Base-by-base conservation (phyloP, 2,888 invertebrate genomes). In the Sminthurides aquaticus region DNA sequence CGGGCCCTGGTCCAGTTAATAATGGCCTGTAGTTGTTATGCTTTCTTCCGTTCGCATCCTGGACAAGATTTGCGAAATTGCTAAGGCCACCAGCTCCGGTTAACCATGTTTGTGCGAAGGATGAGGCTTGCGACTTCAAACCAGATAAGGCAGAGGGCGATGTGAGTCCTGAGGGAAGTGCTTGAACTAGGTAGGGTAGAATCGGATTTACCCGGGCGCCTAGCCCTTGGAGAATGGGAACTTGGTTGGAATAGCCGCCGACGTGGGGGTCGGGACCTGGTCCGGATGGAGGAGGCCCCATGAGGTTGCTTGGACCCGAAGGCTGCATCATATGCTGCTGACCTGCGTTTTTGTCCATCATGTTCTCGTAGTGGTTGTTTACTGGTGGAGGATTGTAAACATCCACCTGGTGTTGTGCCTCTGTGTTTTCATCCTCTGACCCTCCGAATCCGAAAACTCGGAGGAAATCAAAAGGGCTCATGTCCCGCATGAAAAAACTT, bases 401-500 rank as follows among this genome's bases (percentile, higher is more conserved):
- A 24, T 71, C 72, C 15, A 68, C 60, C 1, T 67, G 57, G n/a
- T 72, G 70, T 22, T 48, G 54, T 58, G 62, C 60, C 24, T 62
- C 65, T 20, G 27, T 34, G 24, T 3, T 8, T 11, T 67, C 58
- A 11, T 70, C 68, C 62, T 63, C 67, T 15, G 70, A 3, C 49
- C 57, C 11, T 60, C 62, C 62, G 65, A 67, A 29, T 55, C 60
- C 52, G 67, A 22, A 67, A 66, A 54, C 5, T 49, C 69, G 69
- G 67, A 74, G 64, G 26, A 74, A 54, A 22, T 74, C 74, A 48
- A 69, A 71, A 0, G 74, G 73, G 54, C 71, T 69, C 15, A 69
- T 64, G 54, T 73, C 73, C 24, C 71, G 71, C 63, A 91, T 82
- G 79, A 92, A 91, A 81, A 91, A 85, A 8, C 90, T 91, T 34